These are phyloP conservation scores for Platyrinchus mystaceus DNA, from an alignment of 2,797 vertebrate genomes.

Conservation along the genomic window DNA sequence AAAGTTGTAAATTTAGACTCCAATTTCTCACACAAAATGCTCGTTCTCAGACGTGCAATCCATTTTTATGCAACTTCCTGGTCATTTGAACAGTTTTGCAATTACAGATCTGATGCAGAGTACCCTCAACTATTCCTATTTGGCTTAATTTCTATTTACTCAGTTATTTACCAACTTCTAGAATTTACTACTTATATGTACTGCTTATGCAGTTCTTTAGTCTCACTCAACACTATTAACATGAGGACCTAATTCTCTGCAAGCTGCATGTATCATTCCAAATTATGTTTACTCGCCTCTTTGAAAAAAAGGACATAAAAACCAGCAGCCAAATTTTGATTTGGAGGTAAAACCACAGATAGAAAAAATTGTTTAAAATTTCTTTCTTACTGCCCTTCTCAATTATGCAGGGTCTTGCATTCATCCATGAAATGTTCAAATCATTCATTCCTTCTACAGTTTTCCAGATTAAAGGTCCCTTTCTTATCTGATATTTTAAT, in stretches of 20 bases:
- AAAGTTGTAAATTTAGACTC: no score
- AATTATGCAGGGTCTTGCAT: neutral
- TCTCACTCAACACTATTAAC: neutral
- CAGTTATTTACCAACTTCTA: neutral
- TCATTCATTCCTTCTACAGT: neutral
- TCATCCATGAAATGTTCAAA: neutral
- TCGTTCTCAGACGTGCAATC: neutral
- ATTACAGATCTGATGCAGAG: neutral
- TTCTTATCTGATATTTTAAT: neutral
- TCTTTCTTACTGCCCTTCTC: neutral
- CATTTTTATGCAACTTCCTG: neutral
- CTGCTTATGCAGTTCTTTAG: neutral
- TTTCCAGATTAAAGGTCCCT: neutral
- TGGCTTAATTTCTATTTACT: neutral
- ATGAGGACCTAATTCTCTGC: neutral
- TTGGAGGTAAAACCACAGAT: neutral
- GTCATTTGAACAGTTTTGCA: neutral
- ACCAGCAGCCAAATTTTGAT: neutral
- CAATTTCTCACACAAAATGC: conserved; percentile 1
- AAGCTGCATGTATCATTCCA: neutral
- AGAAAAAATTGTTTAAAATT: neutral
- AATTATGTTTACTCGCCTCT: fast-evolving
- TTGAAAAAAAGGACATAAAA: neutral
- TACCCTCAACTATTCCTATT: neutral
- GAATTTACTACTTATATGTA: neutral